phyloP scores from a whole-genome alignment of 2,113 vertebrate genomes.

The Hoplias malabaricus region DNA sequence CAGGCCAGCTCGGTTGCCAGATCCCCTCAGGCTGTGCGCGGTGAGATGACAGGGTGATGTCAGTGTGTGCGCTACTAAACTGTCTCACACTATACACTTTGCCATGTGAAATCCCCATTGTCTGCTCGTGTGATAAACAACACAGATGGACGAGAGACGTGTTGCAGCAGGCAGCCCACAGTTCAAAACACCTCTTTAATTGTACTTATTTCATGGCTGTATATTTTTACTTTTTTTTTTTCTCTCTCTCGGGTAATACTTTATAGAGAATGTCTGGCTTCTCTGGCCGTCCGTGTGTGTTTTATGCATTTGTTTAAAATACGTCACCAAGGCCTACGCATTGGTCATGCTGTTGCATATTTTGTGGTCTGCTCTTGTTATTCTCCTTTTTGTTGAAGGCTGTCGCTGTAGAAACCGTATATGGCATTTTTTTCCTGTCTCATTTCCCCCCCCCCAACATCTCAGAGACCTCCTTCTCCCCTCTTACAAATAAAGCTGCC shows the following conservation, averaged over 20 bases:
- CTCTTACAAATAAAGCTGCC: neutral
- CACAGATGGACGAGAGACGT: neutral
- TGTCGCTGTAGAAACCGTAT: constrained; percentile 41
- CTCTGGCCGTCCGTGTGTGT: neutral
- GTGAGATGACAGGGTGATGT: neutral
- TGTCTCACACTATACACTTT: neutral
- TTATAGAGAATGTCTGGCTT: constrained; percentile 1
- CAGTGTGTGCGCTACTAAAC: neutral
- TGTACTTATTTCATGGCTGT: neutral
- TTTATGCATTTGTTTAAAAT: constrained; percentile 35
- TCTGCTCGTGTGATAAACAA: neutral
- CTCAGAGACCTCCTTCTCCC: too few relatives aligned
- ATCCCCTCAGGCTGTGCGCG: neutral
- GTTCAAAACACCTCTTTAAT: constrained; percentile 21
- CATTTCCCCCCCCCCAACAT: neutral
- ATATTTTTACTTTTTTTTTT: too few relatives aligned
- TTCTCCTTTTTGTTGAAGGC: constrained; percentile 24
- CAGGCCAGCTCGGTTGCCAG: neutral
- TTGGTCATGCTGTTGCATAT: neutral
- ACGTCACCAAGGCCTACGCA: constrained; percentile 21
- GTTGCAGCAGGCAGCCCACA: neutral
- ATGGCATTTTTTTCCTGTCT: constrained; percentile 4
- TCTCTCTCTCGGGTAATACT: neutral
- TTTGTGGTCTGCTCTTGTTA: constrained; percentile 30
- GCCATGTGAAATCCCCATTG: constrained; percentile 11